Conservation (phyloP, 2,113 vertebrate species). For the Notechis scutatus region DNA sequence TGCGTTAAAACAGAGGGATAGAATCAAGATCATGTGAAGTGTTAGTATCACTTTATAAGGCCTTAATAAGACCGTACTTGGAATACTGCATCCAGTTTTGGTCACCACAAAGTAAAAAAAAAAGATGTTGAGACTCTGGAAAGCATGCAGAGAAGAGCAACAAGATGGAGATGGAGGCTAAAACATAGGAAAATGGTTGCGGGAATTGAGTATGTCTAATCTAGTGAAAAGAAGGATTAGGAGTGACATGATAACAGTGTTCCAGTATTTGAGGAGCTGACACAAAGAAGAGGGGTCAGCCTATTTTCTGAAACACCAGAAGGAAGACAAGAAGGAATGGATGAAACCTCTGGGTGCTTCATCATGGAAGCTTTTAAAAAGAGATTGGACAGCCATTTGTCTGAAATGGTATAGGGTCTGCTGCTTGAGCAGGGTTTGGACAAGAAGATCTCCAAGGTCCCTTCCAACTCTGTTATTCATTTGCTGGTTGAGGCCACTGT, state of each 20-base stretch:
- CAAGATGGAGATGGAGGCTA: background rate
- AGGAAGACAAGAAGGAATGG: too few species aligned
- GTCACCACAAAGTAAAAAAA: background rate
- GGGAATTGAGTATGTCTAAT: background rate
- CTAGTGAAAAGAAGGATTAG: background rate
- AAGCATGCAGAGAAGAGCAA: background rate
- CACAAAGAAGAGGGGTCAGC: background rate
- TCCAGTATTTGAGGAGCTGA: background rate
- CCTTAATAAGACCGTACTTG: background rate
- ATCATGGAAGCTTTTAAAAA: background rate
- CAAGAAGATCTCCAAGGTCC: background rate
- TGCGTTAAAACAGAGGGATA: background rate
- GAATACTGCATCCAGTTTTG: background rate
- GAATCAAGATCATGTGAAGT: background rate
- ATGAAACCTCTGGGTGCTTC: background rate
- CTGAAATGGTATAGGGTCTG: background rate
- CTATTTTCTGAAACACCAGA: background rate
- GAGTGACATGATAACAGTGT: too few species aligned
- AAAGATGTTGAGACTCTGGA: background rate
- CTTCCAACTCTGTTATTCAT: background rate
- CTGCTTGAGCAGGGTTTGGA: background rate
- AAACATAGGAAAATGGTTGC: background rate
- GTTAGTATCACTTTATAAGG: background rate
- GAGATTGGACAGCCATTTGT: background rate
- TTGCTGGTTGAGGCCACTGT: background rate